Evolutionary conservation across 2,888 invertebrate species (phyloP).

Genomic region (Stictocephala bisonia): DNA sequence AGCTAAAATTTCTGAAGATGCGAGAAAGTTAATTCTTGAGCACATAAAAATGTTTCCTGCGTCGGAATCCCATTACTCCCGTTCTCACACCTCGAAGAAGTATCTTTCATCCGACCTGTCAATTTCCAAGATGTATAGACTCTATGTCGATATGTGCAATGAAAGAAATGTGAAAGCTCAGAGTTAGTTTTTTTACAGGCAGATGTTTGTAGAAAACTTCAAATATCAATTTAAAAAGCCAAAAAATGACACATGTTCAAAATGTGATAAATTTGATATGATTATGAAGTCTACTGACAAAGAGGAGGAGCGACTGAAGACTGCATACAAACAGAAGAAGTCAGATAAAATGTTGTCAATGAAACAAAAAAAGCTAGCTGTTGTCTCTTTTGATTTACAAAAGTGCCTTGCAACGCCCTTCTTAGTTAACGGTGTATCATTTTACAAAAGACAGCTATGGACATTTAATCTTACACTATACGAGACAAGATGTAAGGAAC

Average conservation of each 20-base stretch:
- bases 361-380: slow-evolving; percentile 35
- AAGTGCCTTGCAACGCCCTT: slow-evolving; percentile 44
- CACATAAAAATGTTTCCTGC: slow-evolving; percentile 42
- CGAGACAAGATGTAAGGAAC: slow-evolving; percentile 36
- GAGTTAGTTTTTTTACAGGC: slow-evolving; percentile 39
- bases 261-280: slow-evolving; percentile 42
- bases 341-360: background rate
- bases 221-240: slow-evolving; percentile 39
- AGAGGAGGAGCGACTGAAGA: slow-evolving; percentile 21
- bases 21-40: slow-evolving; percentile 40
- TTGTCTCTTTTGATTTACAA: slow-evolving; percentile 44
- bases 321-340: too few species aligned
- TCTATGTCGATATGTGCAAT: slow-evolving; percentile 39
- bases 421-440: slow-evolving; percentile 42
- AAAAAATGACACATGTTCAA: slow-evolving; percentile 38
- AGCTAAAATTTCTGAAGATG: slow-evolving; percentile 20
- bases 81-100: slow-evolving; percentile 36
- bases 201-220: slow-evolving; percentile 44
- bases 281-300: slow-evolving; percentile 40
- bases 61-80: slow-evolving; percentile 36
- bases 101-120: slow-evolving; percentile 41
- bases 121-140: slow-evolving; percentile 46
- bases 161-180: slow-evolving; percentile 26
- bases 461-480: slow-evolving; percentile 43
- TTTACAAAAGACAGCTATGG: slow-evolving; percentile 48